Base-by-base conservation (phyloP, 2,797 vertebrate genomes). In the Peromyscus nudipes region DNA sequence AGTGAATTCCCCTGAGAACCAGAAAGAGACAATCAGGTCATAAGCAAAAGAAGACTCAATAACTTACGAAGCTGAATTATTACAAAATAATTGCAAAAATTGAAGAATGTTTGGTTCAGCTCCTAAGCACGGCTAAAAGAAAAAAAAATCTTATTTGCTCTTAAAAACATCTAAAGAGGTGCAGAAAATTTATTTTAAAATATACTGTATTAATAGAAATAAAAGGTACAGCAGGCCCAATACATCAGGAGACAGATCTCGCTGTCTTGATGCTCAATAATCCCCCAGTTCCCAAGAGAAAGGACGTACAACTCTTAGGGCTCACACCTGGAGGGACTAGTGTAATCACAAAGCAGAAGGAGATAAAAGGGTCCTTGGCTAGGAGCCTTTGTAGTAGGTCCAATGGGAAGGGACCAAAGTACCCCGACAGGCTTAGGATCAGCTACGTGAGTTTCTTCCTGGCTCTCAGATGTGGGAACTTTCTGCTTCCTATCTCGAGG, bases 351-450 rank as follows among this genome's bases (percentile, higher is more conserved):
- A 57, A 29, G 34, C 29, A 55, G 31, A 37, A 52, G 13, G 31
- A 52, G 34, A 27, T 27, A 5, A 31, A 29, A 11, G 55, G 8
- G 1, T 27, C 7, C 7, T 31, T 62, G 57, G 57, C 4, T 2
- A 57, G 49, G 29, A 62, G 40, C 6, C 10, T 40, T 62, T 49
- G 5, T 12, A 40, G 34, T 69, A 75, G 55, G 49, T 75, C 46
- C n/a, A 12, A 17, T 29, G n/a, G 9, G 55, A 64, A 46, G 7
- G 34, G 46, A 75, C 11, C 6, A 17, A 25, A 11, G 67, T 57
- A 11, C 3, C 2, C 29, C 29, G 5, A 2, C 2, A n/a, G 17
- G 62, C 19, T 14, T 29, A 2, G 7, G 2, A 31, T 9, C 55
- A n/a, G 4, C n/a, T 25, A 64, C 17, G 23, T 88, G 77, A 82